Evolutionary conservation across 1,140 invertebrate species (phyloP).

Genomic region (Littorina saxatilis): DNA sequence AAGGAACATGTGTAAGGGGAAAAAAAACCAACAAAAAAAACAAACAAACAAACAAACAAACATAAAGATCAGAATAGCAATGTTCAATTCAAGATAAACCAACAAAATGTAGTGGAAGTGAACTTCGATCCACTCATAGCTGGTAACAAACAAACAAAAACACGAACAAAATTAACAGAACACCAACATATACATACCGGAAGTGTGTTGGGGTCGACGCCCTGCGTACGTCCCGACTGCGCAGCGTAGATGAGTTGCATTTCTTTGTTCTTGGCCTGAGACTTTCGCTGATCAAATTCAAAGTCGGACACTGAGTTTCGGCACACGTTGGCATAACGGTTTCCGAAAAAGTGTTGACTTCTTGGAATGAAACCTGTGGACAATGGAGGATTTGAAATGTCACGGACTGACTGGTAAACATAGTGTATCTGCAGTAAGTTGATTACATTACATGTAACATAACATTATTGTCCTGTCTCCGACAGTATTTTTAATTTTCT

Average conservation of each 20-base stretch:
- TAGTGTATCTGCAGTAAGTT: too few species aligned
- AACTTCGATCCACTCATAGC: too few species aligned
- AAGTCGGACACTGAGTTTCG: conserved; percentile 63
- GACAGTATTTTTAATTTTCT: neutral
- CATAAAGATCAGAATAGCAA: too few species aligned
- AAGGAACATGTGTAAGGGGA: too few species aligned
- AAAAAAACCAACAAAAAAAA: too few species aligned
- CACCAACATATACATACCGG: conserved; percentile 45
- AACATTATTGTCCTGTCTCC: neutral
- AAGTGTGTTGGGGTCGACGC: conserved; percentile 44
- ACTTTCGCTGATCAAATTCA: conserved; percentile 54
- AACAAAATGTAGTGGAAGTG: too few species aligned
- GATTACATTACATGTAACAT: too few species aligned
- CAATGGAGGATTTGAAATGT: neutral
- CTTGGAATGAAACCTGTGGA: conserved; percentile 64
- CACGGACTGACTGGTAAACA: too few species aligned
- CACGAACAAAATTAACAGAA: too few species aligned
- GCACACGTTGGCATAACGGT: conserved; percentile 63
- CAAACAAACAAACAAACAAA: too few species aligned
- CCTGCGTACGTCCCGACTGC: conserved; percentile 45
- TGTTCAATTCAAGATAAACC: too few species aligned
- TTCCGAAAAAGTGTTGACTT: conserved; percentile 64
- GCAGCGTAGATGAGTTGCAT: conserved; percentile 48
- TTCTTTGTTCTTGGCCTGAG: conserved; percentile 54
- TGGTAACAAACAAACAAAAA: neutral